Percentiles rank a stretch among this genome's conserved stretches.
Evolutionary conservation across 35 echinoderm and acorn worm species (phyloP).

Genomic region (Apostichopus parvimensis): DNA sequence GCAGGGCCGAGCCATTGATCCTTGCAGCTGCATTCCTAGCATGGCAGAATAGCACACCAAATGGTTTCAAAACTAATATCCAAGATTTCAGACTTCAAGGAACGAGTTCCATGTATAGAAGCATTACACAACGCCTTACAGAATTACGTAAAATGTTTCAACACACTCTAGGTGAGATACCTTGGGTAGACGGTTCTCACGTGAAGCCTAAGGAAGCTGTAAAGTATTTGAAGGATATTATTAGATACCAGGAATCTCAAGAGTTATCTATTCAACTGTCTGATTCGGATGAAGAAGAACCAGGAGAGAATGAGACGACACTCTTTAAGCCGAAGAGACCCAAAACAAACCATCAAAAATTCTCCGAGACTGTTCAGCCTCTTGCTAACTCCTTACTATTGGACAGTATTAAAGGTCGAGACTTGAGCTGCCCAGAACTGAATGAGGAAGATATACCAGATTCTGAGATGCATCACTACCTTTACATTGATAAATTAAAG

Average conservation of each 20-base stretch:
- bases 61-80: not conserved
- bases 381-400: not conserved
- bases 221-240: constrained; percentile 25
- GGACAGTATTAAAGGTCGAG: not conserved
- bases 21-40: constrained; percentile 11
- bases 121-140: not conserved
- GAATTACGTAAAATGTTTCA: not conserved
- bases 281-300: constrained; percentile 37
- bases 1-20: constrained; percentile 12
- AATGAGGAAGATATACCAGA: constrained; percentile 69
- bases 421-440: constrained; percentile 47
- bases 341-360: not conserved
- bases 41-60: constrained; percentile 6
- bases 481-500: constrained; percentile 28
- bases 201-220: constrained; percentile 4
- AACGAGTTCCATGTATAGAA: not conserved
- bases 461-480: constrained; percentile 52
- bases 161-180: not conserved
- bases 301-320: not conserved
- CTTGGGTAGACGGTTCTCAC: not conserved
- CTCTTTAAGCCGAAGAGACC: not conserved
- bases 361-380: not conserved
- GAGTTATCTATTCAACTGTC: not conserved
- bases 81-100: not conserved
- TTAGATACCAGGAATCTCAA: constrained; percentile 2